Percentiles rank a stretch among this genome's conserved stretches.
These are phyloP conservation scores for Piaya cayana DNA, from an alignment of 2,113 vertebrate species.

Conservation along the genomic window DNA sequence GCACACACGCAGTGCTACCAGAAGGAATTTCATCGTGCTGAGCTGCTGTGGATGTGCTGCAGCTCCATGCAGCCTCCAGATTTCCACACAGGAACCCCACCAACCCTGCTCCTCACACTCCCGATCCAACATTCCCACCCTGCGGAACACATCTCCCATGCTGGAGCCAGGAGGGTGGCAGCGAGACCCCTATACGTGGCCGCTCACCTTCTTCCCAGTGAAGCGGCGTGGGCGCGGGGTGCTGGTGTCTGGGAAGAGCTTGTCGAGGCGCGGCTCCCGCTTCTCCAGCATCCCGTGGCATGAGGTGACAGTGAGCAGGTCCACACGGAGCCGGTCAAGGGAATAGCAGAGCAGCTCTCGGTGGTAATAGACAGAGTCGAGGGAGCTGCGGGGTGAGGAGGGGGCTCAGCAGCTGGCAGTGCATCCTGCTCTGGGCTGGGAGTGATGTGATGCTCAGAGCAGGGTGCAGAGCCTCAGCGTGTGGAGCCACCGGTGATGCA, in stretches of 20 bases:
- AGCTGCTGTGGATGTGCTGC: rapidly evolving
- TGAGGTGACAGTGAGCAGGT: conserved; percentile 92
- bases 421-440: too few species aligned
- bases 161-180: too few species aligned
- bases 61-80: not conserved
- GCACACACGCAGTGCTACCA: rapidly evolving
- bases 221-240: conserved; percentile 87
- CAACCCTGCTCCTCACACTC: too few species aligned
- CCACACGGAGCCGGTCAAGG: conserved; percentile 90
- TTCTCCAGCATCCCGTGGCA: conserved; percentile 90
- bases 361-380: conserved; percentile 89
- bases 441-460: too few species aligned
- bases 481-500: too few species aligned
- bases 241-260: conserved; percentile 88
- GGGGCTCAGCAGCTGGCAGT: not conserved
- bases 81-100: too few species aligned
- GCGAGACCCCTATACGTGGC: too few species aligned
- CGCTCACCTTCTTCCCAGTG: conserved; percentile 86
- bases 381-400: conserved; percentile 66
- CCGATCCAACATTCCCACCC: too few species aligned
- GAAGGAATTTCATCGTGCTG: not conserved
- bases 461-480: too few species aligned
- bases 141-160: too few species aligned
- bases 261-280: conserved; percentile 88
- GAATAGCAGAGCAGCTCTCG: conserved; percentile 93